Evolutionary conservation across 2,888 invertebrate species (phyloP), one percentile per base, ranked within the genome.

Genomic region (Cepaea hortensis): DNA sequence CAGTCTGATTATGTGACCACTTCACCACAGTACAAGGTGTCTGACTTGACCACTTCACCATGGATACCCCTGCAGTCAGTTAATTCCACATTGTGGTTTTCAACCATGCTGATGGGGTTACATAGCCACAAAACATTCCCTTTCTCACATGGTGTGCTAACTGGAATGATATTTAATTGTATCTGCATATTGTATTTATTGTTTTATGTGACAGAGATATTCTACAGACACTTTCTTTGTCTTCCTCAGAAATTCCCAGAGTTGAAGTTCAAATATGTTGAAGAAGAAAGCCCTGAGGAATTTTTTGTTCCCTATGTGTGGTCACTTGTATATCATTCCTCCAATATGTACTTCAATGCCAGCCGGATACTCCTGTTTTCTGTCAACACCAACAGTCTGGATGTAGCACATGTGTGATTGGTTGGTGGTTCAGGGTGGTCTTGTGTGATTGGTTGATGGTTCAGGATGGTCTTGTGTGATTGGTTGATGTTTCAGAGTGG

Each of bases 241-340:
- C 18, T 35, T 23, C 89, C 95, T 3, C 95, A 98, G 98, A 99
- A 99, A 96, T 99, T 99, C 95, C 99, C 99, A 0, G 99, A 99
- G 93, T 95, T 99, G 80, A 99, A 99, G 95, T 99, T 99, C 95
- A 98, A 98, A 90, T 99, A 99, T 94, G 99, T 99, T 0, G 99
- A 99, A 95, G 99, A 99, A 95, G 99, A 99, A 90, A 96, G 97
- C 87, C 99, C 99, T 0, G 99, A 99, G 94, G 99, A 99, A 93
- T 99, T 99, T 95, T 99, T 99, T 95, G 98, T 99, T 90, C 99
- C 99, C 0, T 99, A 99, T 94, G 98, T 99, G 50, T 99, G 99
- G 99, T 97, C 97, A 4, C 95, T 99, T 85, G 97, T 99, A 65
- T 95, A 95, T 89, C 95, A 95, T 87, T 95, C 95, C 75, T 95